Evolutionary conservation across 2,888 invertebrate species (phyloP).

Genomic region (Hololepta plana): DNA sequence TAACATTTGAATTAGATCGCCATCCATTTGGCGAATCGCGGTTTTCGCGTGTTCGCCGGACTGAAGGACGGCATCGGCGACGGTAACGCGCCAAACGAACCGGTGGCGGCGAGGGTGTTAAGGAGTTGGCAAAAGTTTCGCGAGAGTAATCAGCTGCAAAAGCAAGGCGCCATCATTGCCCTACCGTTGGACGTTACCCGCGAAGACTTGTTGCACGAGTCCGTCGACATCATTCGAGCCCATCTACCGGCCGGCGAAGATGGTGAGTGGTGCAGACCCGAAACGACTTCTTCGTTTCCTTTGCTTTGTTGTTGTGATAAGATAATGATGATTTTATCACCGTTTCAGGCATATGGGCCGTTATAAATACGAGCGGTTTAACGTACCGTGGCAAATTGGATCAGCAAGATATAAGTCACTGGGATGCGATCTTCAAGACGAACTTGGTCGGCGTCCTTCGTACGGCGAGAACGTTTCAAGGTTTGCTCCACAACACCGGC

Average conservation of each 20-base stretch:
- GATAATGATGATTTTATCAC: conserved; percentile 4
- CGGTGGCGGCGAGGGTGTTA: conserved; percentile 37
- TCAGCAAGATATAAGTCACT: conserved; percentile 47
- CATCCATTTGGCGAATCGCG: conserved; percentile 49
- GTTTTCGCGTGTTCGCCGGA: conserved; percentile 66
- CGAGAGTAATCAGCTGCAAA: conserved; percentile 12
- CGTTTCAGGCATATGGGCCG: conserved; percentile 60
- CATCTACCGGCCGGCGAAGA: conserved; percentile 71
- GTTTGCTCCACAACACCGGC: conserved; percentile 41
- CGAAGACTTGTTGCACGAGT: conserved; percentile 63
- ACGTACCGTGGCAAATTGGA: conserved; percentile 52
- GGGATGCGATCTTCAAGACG: conserved; percentile 50
- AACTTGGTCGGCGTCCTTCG: conserved; percentile 57
- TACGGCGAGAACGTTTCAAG: conserved; percentile 57
- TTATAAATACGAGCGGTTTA: conserved; percentile 66
- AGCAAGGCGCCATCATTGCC: conserved; percentile 36
- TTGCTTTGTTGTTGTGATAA: conserved; percentile 3
- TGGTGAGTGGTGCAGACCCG: no score
- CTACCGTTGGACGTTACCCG: conserved; percentile 62
- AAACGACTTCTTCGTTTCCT: no score
- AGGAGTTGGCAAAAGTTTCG: conserved; percentile 29
- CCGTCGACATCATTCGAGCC: conserved; percentile 58
- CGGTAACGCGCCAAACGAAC: conserved; percentile 36
- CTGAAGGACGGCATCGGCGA: conserved; percentile 34
- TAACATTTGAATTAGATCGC: conserved; percentile 37